Evolutionary conservation across 2,797 vertebrate genomes (phyloP).

Genomic region (Meda fulgida): DNA sequence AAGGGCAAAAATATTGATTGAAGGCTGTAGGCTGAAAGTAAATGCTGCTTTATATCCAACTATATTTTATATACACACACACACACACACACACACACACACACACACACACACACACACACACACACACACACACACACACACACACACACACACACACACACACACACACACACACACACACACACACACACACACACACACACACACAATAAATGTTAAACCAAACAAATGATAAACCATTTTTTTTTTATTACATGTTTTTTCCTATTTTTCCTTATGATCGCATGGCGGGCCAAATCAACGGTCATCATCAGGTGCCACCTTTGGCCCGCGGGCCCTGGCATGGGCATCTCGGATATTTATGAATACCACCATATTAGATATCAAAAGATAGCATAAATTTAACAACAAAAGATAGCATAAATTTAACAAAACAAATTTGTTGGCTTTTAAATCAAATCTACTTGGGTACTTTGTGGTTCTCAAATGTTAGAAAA

Average conservation of each 20-base stretch:
- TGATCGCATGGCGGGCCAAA: not conserved
- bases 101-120: too few relatives aligned
- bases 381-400: not conserved
- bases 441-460: not conserved
- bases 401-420: not conserved
- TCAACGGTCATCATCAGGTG: too few relatives aligned
- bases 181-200: too few relatives aligned
- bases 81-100: too few relatives aligned
- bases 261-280: not conserved
- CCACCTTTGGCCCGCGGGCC: too few relatives aligned
- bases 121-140: too few relatives aligned
- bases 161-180: too few relatives aligned
- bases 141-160: too few relatives aligned
- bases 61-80: not conserved
- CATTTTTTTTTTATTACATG: too few relatives aligned
- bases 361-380: not conserved
- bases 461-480: not conserved
- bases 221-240: too few relatives aligned
- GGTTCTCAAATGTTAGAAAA: not conserved
- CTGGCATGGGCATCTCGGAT: not conserved
- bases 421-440: not conserved
- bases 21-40: not conserved
- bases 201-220: too few relatives aligned
- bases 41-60: not conserved
- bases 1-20: not conserved